Evolutionary conservation across 1,140 invertebrate species (phyloP), one percentile per base, ranked within the genome.

Genomic region (Bombus vancouverensis): DNA sequence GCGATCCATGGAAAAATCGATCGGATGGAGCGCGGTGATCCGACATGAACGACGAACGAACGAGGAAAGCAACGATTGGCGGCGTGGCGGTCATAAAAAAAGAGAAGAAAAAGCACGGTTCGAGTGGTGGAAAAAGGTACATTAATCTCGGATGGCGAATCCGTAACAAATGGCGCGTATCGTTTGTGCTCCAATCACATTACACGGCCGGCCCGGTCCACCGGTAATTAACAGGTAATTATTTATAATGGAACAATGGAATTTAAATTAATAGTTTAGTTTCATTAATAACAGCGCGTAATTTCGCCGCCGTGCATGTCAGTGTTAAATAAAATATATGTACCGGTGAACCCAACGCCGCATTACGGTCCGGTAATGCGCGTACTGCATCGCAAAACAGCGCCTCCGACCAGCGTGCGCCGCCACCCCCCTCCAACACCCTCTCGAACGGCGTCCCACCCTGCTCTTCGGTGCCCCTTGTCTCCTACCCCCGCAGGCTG

Each of bases 211-310:
- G 80, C 82, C 80, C 73, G 85, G 79, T 86, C 89, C 78, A 85
- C 88, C 87, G 85, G 91, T 94, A 94, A 95, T 95, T 94, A 95
- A 93, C 92, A 92, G 94, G 92, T 95, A 95, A 95, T 95, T 95
- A 95, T 94, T 95, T 94, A 93, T 94, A 95, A 95, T 94, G 92
- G 92, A 94, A 94, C 94, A 95, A 95, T 94, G 94, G 94, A 94
- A 94, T 95, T 95, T 94, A 93, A 94, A 95, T 95, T 94, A 95
- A 95, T 95, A 95, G 94, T 95, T 95, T 94, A 94, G 94, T 95
- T 93, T 94, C 94, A 94, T 95, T 94, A 94, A 95, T 95, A 94
- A 95, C 93, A 89, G 72, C 89, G 91, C 87, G 92, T 93, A 93
- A 95, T 95, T 94, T 94, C 91, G 90, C 80, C 91, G 89, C 87